Base-by-base conservation (phyloP, 1,140 invertebrate species). In the Sitophilus oryzae region DNA sequence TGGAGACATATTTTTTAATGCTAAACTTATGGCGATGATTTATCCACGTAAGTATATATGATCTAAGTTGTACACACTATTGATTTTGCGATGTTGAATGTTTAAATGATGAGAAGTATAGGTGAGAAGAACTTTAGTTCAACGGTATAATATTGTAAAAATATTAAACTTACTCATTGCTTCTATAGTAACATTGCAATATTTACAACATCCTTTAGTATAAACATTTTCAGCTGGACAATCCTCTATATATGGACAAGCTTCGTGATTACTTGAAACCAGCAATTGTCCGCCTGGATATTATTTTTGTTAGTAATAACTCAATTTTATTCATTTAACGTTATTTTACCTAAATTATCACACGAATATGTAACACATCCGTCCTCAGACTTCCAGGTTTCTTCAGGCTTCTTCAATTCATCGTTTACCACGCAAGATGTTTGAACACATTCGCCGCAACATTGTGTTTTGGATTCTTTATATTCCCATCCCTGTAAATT, bases 391-490 rank as follows among this genome's bases (percentile, higher is more conserved):
- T 68, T 72, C 85, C 85, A 88, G 1, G 60, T 72, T 1, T 74
- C 66, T n/a, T 74, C 75, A 66, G 66, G 16, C 11, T 78, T 68
- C 23, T 77, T 66, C 35, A 82, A 77, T 6, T 72, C 70, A 2
- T 78, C 78, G 0, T 78, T 77, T 11, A 82, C 70, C 0, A 88
- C 66, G 59, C 88, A 91, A 20, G 74, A 74, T 0, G 74, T 71
- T 71, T 83, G 82, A 18, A 77, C 67, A 55, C 88, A 91, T 51
- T 78, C 72, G 2, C 88, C 88, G 62, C 88, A 91, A 69, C 88
- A 90, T 15, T 66, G 60, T 15, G 58, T 71, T 10, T 59, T 52
- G 2, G 80, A 72, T 41, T 69, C 51, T 37, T 66, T 61, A 61
- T 85, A 84, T 35, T 70, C 68, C 71, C 77, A 83, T 2, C 84